Conservation (phyloP, 2,113 vertebrate genomes). For the Anhinga rufa region DNA sequence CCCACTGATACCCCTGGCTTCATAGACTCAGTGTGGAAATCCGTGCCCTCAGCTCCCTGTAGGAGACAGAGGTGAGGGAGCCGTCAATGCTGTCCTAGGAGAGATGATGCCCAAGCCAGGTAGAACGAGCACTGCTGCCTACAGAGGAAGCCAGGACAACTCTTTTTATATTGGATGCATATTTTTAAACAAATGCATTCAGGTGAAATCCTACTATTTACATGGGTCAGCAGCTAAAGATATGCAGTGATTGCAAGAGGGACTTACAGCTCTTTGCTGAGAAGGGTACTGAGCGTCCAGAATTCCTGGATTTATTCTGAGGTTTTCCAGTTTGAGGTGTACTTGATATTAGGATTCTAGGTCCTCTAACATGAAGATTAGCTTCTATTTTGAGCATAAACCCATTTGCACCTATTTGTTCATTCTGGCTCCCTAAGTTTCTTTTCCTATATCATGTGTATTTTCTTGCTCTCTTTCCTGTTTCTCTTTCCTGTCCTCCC, state of each 20-base stretch:
- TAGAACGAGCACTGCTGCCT: no score
- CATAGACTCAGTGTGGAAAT: fast-evolving
- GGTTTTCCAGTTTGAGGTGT: background rate
- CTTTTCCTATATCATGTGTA: fast-evolving
- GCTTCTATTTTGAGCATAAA: background rate
- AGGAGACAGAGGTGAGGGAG: fast-evolving
- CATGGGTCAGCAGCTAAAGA: background rate
- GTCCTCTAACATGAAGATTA: background rate
- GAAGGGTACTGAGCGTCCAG: background rate
- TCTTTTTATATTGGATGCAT: fast-evolving
- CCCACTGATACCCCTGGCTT: fast-evolving
- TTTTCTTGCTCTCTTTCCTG: background rate
- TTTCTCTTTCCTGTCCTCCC: background rate
- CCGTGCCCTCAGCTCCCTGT: background rate
- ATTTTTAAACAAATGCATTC: background rate
- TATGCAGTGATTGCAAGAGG: background rate
- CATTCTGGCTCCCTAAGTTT: background rate
- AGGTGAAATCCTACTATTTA: background rate
- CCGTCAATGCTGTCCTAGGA: fast-evolving
- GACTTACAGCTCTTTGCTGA: background rate
- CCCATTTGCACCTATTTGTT: background rate
- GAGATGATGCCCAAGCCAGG: background rate
- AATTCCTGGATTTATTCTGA: background rate
- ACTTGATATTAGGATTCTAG: background rate
- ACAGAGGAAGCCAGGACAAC: background rate